These are phyloP conservation scores for Leptobrachium leishanense DNA, from an alignment of 2,113 vertebrate genomes.

Conservation along the genomic window DNA sequence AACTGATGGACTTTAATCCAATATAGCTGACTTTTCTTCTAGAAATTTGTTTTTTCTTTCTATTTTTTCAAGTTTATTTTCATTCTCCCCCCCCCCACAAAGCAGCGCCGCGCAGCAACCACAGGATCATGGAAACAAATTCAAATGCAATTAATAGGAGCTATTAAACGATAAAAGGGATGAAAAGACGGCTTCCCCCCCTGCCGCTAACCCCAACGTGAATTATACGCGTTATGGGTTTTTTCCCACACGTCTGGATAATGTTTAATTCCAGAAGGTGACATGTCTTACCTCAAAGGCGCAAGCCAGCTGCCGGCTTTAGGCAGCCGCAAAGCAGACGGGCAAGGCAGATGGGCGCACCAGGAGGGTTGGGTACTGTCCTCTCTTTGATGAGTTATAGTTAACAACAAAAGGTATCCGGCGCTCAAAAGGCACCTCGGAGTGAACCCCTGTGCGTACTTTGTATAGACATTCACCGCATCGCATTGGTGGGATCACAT, in stretches of 20 bases:
- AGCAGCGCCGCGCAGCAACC: too few species aligned
- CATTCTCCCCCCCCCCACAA: too few species aligned
- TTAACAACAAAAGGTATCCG: constrained; percentile 19
- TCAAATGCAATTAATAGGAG: too few species aligned
- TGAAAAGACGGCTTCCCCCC: neutral
- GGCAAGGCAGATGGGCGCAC: constrained; percentile 35
- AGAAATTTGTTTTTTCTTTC: too few species aligned
- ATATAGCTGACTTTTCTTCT: too few species aligned
- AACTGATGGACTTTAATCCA: too few species aligned
- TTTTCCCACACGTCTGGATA: constrained; percentile 15
- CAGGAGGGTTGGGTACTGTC: constrained; percentile 20
- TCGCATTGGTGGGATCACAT: constrained; percentile 14
- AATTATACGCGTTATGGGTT: neutral
- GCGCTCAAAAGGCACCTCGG: constrained; percentile 30
- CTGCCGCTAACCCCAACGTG: neutral
- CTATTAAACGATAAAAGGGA: neutral
- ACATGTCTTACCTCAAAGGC: constrained; percentile 21
- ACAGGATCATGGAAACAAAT: too few species aligned
- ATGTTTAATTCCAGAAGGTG: constrained; percentile 25
- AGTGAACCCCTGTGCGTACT: constrained; percentile 23
- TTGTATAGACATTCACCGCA: constrained; percentile 19
- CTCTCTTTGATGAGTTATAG: constrained; percentile 23
- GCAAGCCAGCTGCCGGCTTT: constrained; percentile 39
- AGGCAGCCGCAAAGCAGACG: constrained; percentile 13
- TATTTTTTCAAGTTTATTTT: too few species aligned